phyloP scores from a whole-genome alignment of 2,113 vertebrate genomes.

The Oreochromis aureus region DNA sequence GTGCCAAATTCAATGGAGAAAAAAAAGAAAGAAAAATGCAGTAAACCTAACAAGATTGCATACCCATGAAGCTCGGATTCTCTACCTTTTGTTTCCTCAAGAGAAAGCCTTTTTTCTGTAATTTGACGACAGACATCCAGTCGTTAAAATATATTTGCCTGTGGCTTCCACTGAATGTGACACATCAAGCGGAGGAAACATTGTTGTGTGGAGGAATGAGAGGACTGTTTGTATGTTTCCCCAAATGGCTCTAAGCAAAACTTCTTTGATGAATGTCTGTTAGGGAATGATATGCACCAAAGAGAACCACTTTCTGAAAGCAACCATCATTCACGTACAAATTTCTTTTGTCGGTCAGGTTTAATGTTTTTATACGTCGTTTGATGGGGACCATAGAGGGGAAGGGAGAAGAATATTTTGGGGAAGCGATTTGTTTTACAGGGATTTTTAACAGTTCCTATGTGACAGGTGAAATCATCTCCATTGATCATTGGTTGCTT shows the following conservation, averaged over 20 bases:
- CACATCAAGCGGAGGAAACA: constrained; percentile 21
- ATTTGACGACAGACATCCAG: constrained; percentile 29
- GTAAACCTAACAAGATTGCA: neutral
- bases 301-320: constrained; percentile 41
- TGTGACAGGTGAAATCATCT: constrained; percentile 23
- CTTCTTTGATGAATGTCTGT: constrained; percentile 61
- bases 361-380: constrained; percentile 30
- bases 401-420: constrained; percentile 1
- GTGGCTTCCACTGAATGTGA: constrained; percentile 29
- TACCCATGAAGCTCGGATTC: neutral
- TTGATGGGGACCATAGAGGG: constrained; percentile 14
- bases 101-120: constrained; percentile 14
- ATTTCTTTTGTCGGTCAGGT: constrained; percentile 51
- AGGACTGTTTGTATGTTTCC: constrained; percentile 47
- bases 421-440: constrained; percentile 13
- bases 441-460: neutral
- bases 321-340: constrained; percentile 26
- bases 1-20: constrained; percentile 19
- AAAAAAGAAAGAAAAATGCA: neutral
- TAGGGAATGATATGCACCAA: constrained; percentile 27
- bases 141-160: constrained; percentile 26
- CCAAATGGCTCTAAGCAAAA: constrained; percentile 59
- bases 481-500: constrained; percentile 11
- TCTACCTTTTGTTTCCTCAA: constrained; percentile 20
- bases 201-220: constrained; percentile 34